A percentile compares a stretch with the other conserved stretches of the same genome.
Evolutionary conservation across 1,140 invertebrate species (phyloP).

Genomic region (Pemphigus obesinymphae): DNA sequence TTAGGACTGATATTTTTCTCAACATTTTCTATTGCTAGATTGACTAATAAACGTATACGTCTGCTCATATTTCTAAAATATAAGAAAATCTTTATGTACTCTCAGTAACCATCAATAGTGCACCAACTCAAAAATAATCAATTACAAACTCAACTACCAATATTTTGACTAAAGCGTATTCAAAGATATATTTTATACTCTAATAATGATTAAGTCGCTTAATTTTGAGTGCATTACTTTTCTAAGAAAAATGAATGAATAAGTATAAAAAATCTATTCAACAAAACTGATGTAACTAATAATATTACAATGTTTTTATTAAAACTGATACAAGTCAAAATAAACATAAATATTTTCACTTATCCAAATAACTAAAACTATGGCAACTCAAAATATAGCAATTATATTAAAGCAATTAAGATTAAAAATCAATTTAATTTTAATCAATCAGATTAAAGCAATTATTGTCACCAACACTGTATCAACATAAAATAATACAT

Average conservation of each 20-base stretch:
- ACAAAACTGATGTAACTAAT: slow-evolving; percentile 13
- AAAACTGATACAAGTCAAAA: slow-evolving; percentile 14
- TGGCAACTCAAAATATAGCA: slow-evolving; percentile 2
- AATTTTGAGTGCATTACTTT: not conserved
- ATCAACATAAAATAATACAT: not conserved
- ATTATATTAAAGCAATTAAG: too few relatives aligned
- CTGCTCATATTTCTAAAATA: slow-evolving; percentile 28
- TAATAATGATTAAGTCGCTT: not conserved
- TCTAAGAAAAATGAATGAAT: slow-evolving; percentile 17
- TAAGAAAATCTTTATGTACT: not conserved
- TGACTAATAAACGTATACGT: slow-evolving; percentile 7
- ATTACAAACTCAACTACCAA: slow-evolving; percentile 1
- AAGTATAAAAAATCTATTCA: not conserved
- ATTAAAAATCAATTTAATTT: too few relatives aligned
- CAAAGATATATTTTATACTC: slow-evolving; percentile 2
- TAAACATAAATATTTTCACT: slow-evolving; percentile 19
- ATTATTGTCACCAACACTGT: not conserved
- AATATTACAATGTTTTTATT: not conserved
- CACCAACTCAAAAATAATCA: slow-evolving; percentile 8
- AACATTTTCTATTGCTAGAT: not conserved
- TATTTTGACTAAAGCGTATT: not conserved
- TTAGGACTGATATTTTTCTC: not conserved
- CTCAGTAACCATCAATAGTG: not conserved
- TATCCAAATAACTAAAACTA: not conserved
- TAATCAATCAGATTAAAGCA: not conserved